These are phyloP conservation scores for Euplagia quadripunctaria DNA, from an alignment of 2,888 invertebrate genomes.

Conservation along the genomic window DNA sequence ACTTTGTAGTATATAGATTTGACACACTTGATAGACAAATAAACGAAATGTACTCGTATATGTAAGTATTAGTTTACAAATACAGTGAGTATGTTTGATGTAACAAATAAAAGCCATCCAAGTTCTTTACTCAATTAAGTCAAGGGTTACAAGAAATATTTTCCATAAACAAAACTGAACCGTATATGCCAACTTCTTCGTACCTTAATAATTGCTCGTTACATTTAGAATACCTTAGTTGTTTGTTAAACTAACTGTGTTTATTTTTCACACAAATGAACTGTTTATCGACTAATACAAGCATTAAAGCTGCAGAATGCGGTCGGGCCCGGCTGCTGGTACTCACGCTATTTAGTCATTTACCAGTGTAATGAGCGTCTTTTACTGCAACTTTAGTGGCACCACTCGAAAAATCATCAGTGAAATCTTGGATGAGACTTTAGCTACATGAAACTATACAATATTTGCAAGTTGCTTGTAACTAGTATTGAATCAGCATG, in stretches of 20 bases:
- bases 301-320: slow-evolving; percentile 69
- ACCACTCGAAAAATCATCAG: slow-evolving; percentile 45
- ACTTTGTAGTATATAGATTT: background rate
- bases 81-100: background rate
- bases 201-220: slow-evolving; percentile 56
- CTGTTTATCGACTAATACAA: slow-evolving; percentile 71
- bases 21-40: background rate
- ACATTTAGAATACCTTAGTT: slow-evolving; percentile 63
- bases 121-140: background rate
- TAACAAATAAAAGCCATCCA: background rate
- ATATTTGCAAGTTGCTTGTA: background rate
- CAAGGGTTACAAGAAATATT: background rate
- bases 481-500: background rate
- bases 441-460: slow-evolving; percentile 29
- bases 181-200: slow-evolving; percentile 42
- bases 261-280: slow-evolving; percentile 76
- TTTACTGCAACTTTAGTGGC: slow-evolving; percentile 51
- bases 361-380: slow-evolving; percentile 70
- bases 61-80: background rate
- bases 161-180: slow-evolving; percentile 14
- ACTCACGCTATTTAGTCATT: slow-evolving; percentile 77
- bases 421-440: slow-evolving; percentile 41
- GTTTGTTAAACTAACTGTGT: slow-evolving; percentile 71
- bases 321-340: slow-evolving; percentile 57
- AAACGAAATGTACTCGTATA: background rate